Conservation (phyloP, 2,113 vertebrate genomes). For the Rhynchomys soricoides region DNA sequence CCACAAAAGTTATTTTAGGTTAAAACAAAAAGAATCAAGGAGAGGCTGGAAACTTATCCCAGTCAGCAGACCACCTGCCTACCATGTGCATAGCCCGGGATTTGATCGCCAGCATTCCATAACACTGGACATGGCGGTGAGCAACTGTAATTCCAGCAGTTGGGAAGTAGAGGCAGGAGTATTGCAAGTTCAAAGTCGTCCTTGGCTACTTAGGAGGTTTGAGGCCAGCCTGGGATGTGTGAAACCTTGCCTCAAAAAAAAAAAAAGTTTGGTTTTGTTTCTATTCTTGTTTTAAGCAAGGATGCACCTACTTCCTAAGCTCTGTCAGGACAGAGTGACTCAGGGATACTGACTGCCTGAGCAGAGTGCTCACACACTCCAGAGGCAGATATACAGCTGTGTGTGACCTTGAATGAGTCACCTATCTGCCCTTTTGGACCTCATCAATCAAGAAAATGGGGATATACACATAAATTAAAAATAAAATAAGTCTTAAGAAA, state of each 20-base stretch:
- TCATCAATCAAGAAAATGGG: not conserved
- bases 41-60: not conserved
- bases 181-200: not conserved
- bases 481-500: not conserved
- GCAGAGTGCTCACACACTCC: not conserved
- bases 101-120: not conserved
- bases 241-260: not conserved
- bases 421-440: not conserved
- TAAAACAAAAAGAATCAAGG: not conserved
- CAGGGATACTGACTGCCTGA: not conserved
- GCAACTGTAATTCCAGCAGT: not conserved
- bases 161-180: not conserved
- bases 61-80: not conserved
- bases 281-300: not conserved
- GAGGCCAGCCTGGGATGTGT: not conserved
- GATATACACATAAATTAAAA: no score
- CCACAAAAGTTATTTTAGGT: not conserved
- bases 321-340: not conserved
- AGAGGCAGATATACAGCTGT: not conserved
- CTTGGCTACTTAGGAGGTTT: not conserved
- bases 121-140: not conserved
- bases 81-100: not conserved
- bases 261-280: not conserved
- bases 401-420: not conserved
- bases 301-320: not conserved